A percentile compares a stretch with the other conserved stretches of the same genome.
Conservation (phyloP, 2,888 invertebrate genomes). For the Morpho achilles region DNA sequence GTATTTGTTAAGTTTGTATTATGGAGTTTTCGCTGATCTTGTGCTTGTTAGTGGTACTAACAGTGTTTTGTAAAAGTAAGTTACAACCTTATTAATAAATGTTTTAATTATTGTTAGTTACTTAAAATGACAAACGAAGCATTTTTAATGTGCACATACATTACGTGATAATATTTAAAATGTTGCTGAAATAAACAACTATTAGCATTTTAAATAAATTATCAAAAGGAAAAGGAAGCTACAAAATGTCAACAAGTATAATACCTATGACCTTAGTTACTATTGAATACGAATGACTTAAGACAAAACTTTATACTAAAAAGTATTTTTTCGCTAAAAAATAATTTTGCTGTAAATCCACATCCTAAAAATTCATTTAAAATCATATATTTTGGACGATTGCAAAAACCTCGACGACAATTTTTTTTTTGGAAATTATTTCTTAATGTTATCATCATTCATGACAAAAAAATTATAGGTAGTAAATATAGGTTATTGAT, state of each 20-base stretch:
- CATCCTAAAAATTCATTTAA: too few species aligned
- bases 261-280: slow-evolving; percentile 1
- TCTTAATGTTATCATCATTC: too few species aligned
- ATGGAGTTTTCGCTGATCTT: slow-evolving; percentile 49
- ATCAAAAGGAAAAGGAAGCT: slow-evolving; percentile 1
- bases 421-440: too few species aligned
- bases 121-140: slow-evolving; percentile 5
- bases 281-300: too few species aligned
- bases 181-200: slow-evolving; percentile 9
- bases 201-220: slow-evolving; percentile 21
- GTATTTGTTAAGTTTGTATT: slow-evolving; percentile 39
- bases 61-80: slow-evolving; percentile 63
- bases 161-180: neutral
- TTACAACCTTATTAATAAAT: slow-evolving; percentile 27
- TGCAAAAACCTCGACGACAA: too few species aligned
- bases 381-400: too few species aligned
- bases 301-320: too few species aligned
- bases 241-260: neutral
- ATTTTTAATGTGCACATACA: neutral
- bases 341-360: too few species aligned
- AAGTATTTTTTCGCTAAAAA: too few species aligned
- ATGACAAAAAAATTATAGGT: too few species aligned
- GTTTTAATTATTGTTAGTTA: slow-evolving; percentile 9
- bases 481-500: too few species aligned
- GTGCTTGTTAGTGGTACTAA: slow-evolving; percentile 46